Base-by-base conservation (phyloP, 2,113 vertebrate species). In the Nycticryphes semicollaris region DNA sequence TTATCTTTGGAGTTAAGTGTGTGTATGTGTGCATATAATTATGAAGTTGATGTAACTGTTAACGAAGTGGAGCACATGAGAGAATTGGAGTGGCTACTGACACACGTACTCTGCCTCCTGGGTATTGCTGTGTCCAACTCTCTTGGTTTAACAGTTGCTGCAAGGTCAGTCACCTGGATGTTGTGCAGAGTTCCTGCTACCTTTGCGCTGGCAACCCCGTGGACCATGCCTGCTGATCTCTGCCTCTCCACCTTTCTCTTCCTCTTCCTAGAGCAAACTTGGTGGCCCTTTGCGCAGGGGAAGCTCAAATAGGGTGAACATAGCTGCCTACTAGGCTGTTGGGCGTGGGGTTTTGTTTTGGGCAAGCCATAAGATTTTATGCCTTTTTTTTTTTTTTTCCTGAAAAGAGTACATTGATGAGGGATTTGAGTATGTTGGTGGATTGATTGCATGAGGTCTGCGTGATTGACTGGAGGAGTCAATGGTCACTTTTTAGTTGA, bases 101-200 rank as follows among this genome's bases (percentile, higher is more conserved):
- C 39, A 53, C 0, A 0, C 0, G 1, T 28, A 2, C 21, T 62
- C 18, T 28, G 62, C 39, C n/a, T 85, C 45, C 37, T 8, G 33
- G 30, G 37, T 6, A 7, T 6, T 70, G n/a, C 62, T 64, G 7
- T 25, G 30, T 47, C 43, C 64, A 8, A 3, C 25, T 62, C 2
- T 3, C 64, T 48, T 72, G 24, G 54, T 53, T 79, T 43, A 53
- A 53, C 30, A 31, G 19, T 28, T 63, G 57, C 28, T 88, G 16
- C 22, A 35, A 56, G 6, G 74, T 59, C 45, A 41, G 51, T 67
- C 35, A 53, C 48, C 14, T 69, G 60, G 47, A 33, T 0, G 0
- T 8, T 14, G 28, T 33, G 41, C 72, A 20, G 10, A 67, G 62
- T 11, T 81, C 67, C 50, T 77, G 11, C 45, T 15, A 5, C 21